Percentiles rank a stretch among this genome's conserved stretches.
Evolutionary conservation across 2,888 invertebrate species (phyloP).

Genomic region (Hypena proboscidalis): DNA sequence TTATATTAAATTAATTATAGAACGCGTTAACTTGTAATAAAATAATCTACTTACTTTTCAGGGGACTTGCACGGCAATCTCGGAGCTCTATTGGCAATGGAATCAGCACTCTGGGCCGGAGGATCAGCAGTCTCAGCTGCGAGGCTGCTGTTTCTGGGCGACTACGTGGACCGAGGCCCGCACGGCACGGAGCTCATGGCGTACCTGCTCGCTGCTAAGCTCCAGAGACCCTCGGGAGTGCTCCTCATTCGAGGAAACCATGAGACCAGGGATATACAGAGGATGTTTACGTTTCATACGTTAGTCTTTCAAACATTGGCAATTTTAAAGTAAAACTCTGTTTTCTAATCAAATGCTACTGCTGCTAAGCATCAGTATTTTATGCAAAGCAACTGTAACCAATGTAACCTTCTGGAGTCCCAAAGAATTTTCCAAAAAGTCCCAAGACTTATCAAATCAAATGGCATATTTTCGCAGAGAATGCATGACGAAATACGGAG

Average conservation of each 20-base stretch:
- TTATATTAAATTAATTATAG: too few relatives aligned
- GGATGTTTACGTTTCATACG: constrained; percentile 90
- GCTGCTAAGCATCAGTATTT: too few relatives aligned
- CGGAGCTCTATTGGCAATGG: constrained; percentile 88
- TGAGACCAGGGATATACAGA: constrained; percentile 90
- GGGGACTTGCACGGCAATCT: constrained; percentile 92
- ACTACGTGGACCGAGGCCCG: constrained; percentile 91
- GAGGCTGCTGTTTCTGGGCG: constrained; percentile 89
- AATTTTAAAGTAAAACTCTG: too few relatives aligned
- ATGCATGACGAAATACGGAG: constrained; percentile 88
- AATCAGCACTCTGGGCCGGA: constrained; percentile 88
- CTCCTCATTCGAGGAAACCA: constrained; percentile 90
- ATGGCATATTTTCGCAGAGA: constrained; percentile 85
- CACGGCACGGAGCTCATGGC: constrained; percentile 89
- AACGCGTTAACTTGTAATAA: background rate
- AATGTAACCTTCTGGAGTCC: too few relatives aligned
- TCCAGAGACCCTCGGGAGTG: constrained; percentile 87
- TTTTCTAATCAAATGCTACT: too few relatives aligned
- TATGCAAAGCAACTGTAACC: too few relatives aligned
- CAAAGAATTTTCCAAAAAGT: too few relatives aligned
- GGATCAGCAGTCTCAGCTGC: constrained; percentile 88
- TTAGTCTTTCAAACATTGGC: too few relatives aligned
- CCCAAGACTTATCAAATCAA: too few relatives aligned
- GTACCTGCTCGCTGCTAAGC: constrained; percentile 89
- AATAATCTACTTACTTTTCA: constrained; percentile 42